Evolutionary conservation across 2,113 vertebrate genomes (phyloP).

Genomic region (Pelusios castaneus): DNA sequence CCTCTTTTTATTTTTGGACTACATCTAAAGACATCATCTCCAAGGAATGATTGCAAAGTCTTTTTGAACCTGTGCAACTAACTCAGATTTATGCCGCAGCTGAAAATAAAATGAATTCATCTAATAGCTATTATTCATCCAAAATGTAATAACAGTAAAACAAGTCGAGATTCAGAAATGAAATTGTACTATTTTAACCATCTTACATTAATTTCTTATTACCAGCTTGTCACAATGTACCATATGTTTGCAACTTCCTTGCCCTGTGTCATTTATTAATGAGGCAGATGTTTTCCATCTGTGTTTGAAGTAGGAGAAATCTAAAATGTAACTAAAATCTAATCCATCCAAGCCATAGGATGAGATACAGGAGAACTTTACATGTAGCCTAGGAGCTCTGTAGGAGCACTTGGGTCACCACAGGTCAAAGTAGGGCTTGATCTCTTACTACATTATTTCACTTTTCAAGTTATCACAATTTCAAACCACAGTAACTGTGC

Average conservation of each 20-base stretch:
- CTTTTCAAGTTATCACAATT: not conserved
- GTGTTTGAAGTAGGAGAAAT: not conserved
- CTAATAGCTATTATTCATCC: not conserved
- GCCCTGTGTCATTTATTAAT: not conserved
- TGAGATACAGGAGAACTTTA: not conserved
- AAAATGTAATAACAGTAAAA: not conserved
- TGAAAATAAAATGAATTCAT: not conserved
- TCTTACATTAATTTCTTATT: not conserved
- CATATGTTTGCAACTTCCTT: not conserved
- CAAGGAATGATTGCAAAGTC: not conserved
- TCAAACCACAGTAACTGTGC: not conserved
- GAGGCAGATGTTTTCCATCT: not conserved
- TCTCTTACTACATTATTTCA: not conserved
- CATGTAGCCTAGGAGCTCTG: rapidly evolving
- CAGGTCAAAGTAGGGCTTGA: too few species aligned
- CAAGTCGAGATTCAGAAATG: not conserved
- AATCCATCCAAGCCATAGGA: rapidly evolving
- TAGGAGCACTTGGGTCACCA: rapidly evolving
- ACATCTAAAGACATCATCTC: not conserved
- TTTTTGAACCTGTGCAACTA: rapidly evolving
- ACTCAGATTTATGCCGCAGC: not conserved
- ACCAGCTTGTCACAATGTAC: rapidly evolving
- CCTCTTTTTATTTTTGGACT: not conserved
- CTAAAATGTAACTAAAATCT: not conserved
- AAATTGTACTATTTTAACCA: not conserved